Evolutionary conservation across 2,888 invertebrate genomes (phyloP).

Genomic region (Xanthorhoe spadicearia): DNA sequence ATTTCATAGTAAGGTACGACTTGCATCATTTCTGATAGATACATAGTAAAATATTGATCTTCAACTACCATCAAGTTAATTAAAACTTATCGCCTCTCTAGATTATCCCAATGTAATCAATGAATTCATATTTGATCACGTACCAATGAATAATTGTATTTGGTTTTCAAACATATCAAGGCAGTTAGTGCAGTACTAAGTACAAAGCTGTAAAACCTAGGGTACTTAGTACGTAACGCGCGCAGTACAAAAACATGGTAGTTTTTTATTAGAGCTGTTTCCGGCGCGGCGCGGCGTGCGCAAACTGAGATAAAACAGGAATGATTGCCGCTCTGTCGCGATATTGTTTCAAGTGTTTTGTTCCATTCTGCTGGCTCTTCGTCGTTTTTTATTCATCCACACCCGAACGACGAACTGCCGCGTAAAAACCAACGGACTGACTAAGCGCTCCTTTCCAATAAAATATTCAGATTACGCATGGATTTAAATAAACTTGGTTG

Average conservation of each 20-base stretch:
- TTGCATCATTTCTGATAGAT: conserved; percentile 9
- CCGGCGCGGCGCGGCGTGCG: conserved; percentile 77
- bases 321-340: conserved; percentile 81
- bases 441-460: conserved; percentile 55
- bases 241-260: conserved; percentile 60
- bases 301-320: conserved; percentile 83
- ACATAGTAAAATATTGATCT: neutral
- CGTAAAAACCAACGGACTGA: conserved; percentile 58
- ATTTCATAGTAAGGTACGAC: conserved; percentile 32
- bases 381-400: conserved; percentile 70
- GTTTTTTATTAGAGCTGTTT: conserved; percentile 81
- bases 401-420: conserved; percentile 61
- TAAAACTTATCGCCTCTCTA: neutral
- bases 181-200: no score
- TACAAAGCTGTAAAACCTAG: neutral
- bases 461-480: conserved; percentile 45
- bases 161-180: neutral
- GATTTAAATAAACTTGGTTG: conserved; percentile 18
- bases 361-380: conserved; percentile 69
- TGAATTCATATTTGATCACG: neutral
- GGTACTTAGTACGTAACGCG: conserved; percentile 43
- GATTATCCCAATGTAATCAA: neutral
- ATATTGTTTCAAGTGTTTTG: conserved; percentile 82
- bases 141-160: no score
- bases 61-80: neutral